Percentiles rank a stretch among this genome's conserved stretches.
Evolutionary conservation across 2,888 invertebrate species (phyloP).

Genomic region (Rapana venosa): DNA sequence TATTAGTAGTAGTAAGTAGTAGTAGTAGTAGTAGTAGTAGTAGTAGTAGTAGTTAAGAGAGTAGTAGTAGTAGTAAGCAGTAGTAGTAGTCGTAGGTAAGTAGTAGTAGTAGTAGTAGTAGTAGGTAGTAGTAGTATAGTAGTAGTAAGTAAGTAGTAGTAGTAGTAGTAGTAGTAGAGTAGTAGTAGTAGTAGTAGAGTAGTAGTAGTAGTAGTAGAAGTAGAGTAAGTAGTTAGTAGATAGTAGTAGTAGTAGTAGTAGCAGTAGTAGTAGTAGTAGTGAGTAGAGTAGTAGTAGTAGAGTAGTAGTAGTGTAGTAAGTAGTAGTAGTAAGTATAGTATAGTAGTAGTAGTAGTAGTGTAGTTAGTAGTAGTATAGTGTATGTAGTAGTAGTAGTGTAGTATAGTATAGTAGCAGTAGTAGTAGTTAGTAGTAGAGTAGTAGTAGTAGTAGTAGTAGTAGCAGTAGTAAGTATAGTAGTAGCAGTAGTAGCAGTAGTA

Average conservation of each 20-base stretch:
- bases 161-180: not conserved
- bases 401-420: conserved; percentile 39
- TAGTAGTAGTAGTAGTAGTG: too few species aligned
- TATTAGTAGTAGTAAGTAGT: too few species aligned
- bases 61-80: conserved; percentile 50
- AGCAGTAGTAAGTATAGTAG: not conserved
- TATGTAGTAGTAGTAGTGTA: conserved; percentile 49
- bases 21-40: too few species aligned
- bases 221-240: too few species aligned
- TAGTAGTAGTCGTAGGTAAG: conserved; percentile 51
- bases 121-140: conserved; percentile 51
- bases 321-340: too few species aligned
- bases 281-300: too few species aligned
- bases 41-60: too few species aligned
- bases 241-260: too few species aligned
- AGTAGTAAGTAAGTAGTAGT: conserved; percentile 34
- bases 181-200: not conserved
- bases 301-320: too few species aligned
- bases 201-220: not conserved
- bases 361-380: conserved; percentile 48
- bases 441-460: not conserved
- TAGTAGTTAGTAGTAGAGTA: not conserved
- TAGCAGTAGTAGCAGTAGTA: not conserved
- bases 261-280: too few species aligned
- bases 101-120: conserved; percentile 50